phyloP scores from a whole-genome alignment of 2,888 invertebrate species.

The Salticus scenicus region DNA sequence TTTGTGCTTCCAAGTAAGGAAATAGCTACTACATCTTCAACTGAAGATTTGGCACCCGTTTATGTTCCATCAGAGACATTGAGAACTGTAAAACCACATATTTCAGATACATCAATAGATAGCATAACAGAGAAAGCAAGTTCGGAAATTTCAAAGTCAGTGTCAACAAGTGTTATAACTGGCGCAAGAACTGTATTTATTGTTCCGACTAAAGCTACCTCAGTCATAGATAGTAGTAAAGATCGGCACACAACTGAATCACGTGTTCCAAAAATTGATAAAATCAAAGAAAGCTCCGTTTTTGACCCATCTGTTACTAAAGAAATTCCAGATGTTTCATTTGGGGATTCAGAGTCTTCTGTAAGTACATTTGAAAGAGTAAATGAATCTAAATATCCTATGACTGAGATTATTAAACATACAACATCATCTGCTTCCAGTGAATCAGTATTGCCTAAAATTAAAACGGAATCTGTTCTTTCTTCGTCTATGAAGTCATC shows the following conservation, averaged over 20 bases:
- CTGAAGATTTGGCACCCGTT: slow-evolving; percentile 38
- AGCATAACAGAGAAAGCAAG: background rate
- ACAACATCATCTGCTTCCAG: background rate
- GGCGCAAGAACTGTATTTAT: slow-evolving; percentile 68
- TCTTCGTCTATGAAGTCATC: slow-evolving; percentile 31
- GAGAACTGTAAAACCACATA: background rate
- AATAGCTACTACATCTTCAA: background rate
- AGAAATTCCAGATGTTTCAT: background rate
- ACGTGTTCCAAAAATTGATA: background rate
- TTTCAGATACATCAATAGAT: background rate
- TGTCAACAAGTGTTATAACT: slow-evolving; percentile 67
- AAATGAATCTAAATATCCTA: background rate
- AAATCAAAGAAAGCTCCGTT: background rate
- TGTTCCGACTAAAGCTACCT: slow-evolving; percentile 41
- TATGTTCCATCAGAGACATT: slow-evolving; percentile 45
- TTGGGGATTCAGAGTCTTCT: slow-evolving; percentile 4
- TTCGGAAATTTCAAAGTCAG: slow-evolving; percentile 1
- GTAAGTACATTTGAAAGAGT: background rate
- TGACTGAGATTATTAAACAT: background rate
- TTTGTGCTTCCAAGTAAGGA: slow-evolving; percentile 29
- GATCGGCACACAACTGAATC: slow-evolving; percentile 22
- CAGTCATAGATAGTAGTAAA: slow-evolving; percentile 20
- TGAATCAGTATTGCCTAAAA: background rate
- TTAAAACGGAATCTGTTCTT: slow-evolving; percentile 16
- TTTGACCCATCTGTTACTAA: background rate